Base-by-base conservation (phyloP, 1,140 invertebrate genomes). In the Drosophila prosaltans region DNA sequence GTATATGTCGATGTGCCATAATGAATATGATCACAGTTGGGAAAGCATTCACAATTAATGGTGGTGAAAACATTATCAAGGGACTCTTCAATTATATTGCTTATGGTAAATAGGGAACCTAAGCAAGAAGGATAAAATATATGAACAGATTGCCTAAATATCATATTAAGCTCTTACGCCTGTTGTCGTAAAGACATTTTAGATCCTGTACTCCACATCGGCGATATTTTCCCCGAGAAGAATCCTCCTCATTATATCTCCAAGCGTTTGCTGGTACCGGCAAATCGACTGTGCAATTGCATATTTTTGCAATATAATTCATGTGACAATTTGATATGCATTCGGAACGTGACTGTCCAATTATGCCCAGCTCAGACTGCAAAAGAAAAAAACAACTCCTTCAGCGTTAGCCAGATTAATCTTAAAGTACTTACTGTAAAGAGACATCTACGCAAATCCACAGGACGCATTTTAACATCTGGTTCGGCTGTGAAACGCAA, bases 11-110 rank as follows among this genome's bases (percentile, higher is more conserved):
- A 59, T 5, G 88, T 69, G 11, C 80, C 79, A 63, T 90, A 90
- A 21, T 90, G 82, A 9, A 76, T 81, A n/a, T 81, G 77, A 66
- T 81, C 57, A 36, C 88, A 90, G 40, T 72, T 67, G 5, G 88
- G 88, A 72, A 73, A 90, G 39, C 88, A 90, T 9, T 74, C 51
- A 10, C 88, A 90, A 28, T 91, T 59, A 16, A 68, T 55, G 11
- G 82, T 90, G 10, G 58, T 74, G 3, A 90, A 90, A 5, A 71
- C 2, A 26, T 69, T 51, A 2, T 85, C 73, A 2, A 24, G 26
- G 7, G 85, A 81, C 68, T 90, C 78, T 16, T 90, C 85, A 10
- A 90, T 90, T 2, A 90, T 81, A 75, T 89, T 86, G 78, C 86
- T 72, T 74, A 90, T 86, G 24, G 79, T 0, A 77, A 8, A 1